Base-by-base conservation (phyloP, 2,888 invertebrate species). In the Pyrrhosoma nymphula region DNA sequence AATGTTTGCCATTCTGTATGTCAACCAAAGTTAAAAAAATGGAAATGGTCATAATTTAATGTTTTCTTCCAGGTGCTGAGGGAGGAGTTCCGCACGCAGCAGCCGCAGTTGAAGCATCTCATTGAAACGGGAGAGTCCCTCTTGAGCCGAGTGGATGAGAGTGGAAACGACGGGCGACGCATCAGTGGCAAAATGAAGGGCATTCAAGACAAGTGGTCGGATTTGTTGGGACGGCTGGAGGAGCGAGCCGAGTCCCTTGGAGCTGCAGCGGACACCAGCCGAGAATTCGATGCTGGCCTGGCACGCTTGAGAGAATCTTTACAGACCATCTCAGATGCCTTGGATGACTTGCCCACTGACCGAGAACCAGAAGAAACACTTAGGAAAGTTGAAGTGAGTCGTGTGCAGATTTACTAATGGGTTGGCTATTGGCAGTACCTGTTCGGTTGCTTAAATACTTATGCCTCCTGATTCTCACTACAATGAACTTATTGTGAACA, bases 71-170 rank as follows among this genome's bases (percentile, higher is more conserved):
- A 99, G 97, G 99, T 99, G 0, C 97, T 99, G 93, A 98, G 99
- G 95, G 99, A 99, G 97, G 99, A 99, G 97, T 98, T 99, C 97
- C 98, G 99, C 95, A 98, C 98, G 0, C 99, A 99, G 97, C 99
- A 99, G 96, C 99, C 99, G 0, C 98, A 99, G 96, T 97, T 99
- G 95, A 98, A 98, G 95, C 98, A 99, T 96, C 97, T 99, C 96
- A 98, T 99, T 96, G 98, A 98, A 96, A 98, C 99, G 63, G 99
- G 98, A 0, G 98, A 98, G 90, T 98, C 98, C 30, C 98, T 99
- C 0, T 97, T 99, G 93, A 97, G 96, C 95, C 97, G 97, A 96
- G 97, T 97, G 96, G 97, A 97, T 95, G 97, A 97, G 0, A 97
- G 97, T 95, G 97, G 97, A 4, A 96, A 97, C 0, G 98, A 98